These are phyloP conservation scores for Axinella damicornis DNA, from an alignment of 37 sponge, comb jelly and placozoan species.

Conservation along the genomic window DNA sequence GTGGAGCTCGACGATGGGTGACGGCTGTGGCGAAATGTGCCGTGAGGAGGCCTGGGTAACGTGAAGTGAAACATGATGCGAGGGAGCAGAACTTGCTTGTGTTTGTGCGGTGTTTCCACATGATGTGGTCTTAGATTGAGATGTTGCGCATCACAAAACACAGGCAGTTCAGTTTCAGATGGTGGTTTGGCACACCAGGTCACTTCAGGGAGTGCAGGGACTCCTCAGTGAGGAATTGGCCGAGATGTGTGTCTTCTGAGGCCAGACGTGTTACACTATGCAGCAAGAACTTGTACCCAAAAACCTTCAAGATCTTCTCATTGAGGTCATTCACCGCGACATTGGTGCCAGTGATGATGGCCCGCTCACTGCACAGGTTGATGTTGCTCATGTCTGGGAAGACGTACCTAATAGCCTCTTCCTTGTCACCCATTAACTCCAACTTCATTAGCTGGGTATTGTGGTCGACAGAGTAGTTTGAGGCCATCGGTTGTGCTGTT, in stretches of 20 bases:
- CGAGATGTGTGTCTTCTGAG: too few species aligned
- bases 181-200: conserved; percentile 41
- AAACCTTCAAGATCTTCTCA: too few species aligned
- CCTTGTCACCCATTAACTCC: not conserved
- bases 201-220: conserved; percentile 37
- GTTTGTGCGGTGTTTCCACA: not conserved
- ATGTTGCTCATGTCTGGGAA: not conserved
- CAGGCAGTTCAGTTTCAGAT: too few species aligned
- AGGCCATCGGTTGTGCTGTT: too few species aligned
- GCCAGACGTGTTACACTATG: too few species aligned
- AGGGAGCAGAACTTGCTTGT: not conserved
- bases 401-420: not conserved
- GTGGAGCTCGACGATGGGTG: too few species aligned
- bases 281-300: too few species aligned
- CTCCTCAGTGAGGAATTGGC: conserved; percentile 5
- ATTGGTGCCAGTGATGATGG: conserved; percentile 9
- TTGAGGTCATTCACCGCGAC: too few species aligned
- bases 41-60: too few species aligned
- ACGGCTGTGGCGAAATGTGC: too few species aligned
- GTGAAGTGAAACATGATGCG: not conserved
- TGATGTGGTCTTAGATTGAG: not conserved
- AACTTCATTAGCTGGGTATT: conserved; percentile 2
- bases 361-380: not conserved
- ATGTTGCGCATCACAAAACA: too few species aligned
- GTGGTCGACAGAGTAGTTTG: too few species aligned